Evolutionary conservation across 2,888 invertebrate genomes (phyloP).

Genomic region (Rhyacophila evoluta): DNA sequence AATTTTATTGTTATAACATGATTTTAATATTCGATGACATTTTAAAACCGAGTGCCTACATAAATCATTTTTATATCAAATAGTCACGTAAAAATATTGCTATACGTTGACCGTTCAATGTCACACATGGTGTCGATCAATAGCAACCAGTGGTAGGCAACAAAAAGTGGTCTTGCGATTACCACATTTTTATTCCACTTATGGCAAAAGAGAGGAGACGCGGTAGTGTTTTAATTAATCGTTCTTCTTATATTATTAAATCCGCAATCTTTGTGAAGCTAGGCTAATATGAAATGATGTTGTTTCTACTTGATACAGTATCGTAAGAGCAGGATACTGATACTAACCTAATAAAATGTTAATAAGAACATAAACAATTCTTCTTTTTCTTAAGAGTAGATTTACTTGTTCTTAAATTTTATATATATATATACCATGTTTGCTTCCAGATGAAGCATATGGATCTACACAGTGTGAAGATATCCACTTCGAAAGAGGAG

Average conservation of each 20-base stretch:
- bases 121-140: background rate
- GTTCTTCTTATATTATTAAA: slow-evolving; percentile 33
- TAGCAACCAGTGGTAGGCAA: background rate
- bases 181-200: slow-evolving; percentile 41
- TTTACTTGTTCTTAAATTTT: too few species aligned
- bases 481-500: too few species aligned
- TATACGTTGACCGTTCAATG: background rate
- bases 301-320: background rate
- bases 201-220: slow-evolving; percentile 32
- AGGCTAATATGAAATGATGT: background rate
- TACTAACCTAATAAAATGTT: background rate
- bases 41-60: too few species aligned
- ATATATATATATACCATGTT: too few species aligned
- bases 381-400: too few species aligned
- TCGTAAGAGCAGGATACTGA: background rate
- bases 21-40: too few species aligned
- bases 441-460: too few species aligned
- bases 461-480: too few species aligned
- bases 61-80: too few species aligned
- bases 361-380: too few species aligned
- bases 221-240: slow-evolving; percentile 37
- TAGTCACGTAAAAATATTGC: background rate
- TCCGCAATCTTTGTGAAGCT: slow-evolving; percentile 37
- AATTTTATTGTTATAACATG: too few species aligned
- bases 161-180: slow-evolving; percentile 35